These are phyloP conservation scores for Tenodera sinensis DNA, from an alignment of 2,888 invertebrate species.

Conservation along the genomic window DNA sequence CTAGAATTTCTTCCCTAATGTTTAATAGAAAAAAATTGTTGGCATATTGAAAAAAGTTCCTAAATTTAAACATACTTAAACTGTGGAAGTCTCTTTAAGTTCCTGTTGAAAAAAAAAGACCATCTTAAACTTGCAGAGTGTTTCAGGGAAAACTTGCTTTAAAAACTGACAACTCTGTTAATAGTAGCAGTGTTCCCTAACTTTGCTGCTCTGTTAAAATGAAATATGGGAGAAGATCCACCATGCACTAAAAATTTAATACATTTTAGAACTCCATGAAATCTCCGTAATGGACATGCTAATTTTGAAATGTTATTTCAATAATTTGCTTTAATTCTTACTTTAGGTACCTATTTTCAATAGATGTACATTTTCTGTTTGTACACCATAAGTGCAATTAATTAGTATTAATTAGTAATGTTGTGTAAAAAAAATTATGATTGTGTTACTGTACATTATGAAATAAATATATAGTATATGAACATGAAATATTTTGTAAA, in stretches of 20 bases:
- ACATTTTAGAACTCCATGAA: background rate
- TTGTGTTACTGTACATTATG: background rate
- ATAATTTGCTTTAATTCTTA: background rate
- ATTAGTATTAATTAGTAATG: background rate
- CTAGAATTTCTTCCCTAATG: background rate
- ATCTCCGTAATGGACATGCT: background rate
- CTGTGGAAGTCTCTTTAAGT: background rate
- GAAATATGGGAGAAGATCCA: background rate
- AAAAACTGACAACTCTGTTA: background rate
- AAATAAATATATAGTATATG: background rate
- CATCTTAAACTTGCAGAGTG: background rate
- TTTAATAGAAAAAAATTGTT: background rate
- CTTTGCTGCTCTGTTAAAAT: background rate
- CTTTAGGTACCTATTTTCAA: background rate
- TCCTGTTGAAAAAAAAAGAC: too few species aligned
- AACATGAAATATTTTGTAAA: background rate
- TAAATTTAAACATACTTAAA: background rate
- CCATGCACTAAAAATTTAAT: background rate
- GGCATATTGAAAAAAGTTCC: background rate
- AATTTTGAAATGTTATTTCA: background rate
- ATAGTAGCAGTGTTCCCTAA: background rate
- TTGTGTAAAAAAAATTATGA: background rate
- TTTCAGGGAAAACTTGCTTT: too few species aligned
- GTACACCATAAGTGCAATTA: slow-evolving; percentile 14
- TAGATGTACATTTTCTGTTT: background rate